Evolutionary conservation across 92 coral and sea anemone genomes (phyloP).

Genomic region (Scolanthus callimorphus): DNA sequence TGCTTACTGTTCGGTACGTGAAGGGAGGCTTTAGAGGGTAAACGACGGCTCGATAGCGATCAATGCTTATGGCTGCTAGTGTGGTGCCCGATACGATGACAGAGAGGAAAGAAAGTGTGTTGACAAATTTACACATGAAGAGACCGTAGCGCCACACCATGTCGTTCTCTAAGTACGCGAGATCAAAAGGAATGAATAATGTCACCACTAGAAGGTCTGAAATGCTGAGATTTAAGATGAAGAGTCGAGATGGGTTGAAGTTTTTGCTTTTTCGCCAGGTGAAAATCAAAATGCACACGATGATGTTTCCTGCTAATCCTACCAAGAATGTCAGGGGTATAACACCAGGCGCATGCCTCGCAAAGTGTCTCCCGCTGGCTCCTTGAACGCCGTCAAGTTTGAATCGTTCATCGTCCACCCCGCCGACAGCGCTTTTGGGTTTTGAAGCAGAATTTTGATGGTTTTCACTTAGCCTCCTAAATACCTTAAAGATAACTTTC

Average conservation of each 20-base stretch:
- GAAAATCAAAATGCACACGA: slow-evolving; percentile 8
- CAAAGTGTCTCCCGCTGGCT: neutral
- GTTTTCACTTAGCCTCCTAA: no score
- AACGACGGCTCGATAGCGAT: slow-evolving; percentile 22
- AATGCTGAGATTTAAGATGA: slow-evolving; percentile 16
- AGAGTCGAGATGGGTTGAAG: slow-evolving; percentile 7
- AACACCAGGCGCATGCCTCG: slow-evolving; percentile 4
- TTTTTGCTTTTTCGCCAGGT: neutral
- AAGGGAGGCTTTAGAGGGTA: slow-evolving; percentile 10
- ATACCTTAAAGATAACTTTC: no score
- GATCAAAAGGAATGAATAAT: slow-evolving; percentile 24
- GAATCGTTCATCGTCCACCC: neutral
- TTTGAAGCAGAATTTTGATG: no score
- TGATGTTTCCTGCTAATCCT: slow-evolving; percentile 8
- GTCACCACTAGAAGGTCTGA: slow-evolving; percentile 20
- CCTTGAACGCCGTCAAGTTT: neutral
- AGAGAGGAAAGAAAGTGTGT: slow-evolving; percentile 12
- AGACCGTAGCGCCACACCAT: slow-evolving; percentile 17
- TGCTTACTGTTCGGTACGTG: neutral
- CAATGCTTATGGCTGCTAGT: slow-evolving; percentile 18
- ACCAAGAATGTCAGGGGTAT: slow-evolving; percentile 4
- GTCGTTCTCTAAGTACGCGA: slow-evolving; percentile 20
- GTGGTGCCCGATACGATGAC: slow-evolving; percentile 28
- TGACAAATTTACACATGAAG: slow-evolving; percentile 23
- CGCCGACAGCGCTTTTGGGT: no score